Evolutionary conservation across 2,888 invertebrate species (phyloP).

Genomic region (Iselma pallidipennis): DNA sequence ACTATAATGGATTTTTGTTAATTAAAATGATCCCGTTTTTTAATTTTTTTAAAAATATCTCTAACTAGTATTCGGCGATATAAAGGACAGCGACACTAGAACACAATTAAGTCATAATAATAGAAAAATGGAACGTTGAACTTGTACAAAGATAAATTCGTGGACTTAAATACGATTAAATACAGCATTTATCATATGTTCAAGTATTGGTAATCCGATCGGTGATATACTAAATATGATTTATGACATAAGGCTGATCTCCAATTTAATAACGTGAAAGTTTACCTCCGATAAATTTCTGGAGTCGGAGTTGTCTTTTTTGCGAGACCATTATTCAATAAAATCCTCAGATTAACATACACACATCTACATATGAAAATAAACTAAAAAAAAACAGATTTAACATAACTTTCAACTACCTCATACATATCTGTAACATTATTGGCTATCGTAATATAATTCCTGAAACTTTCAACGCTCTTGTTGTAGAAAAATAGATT

Average conservation of each 20-base stretch:
- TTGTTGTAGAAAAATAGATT: neutral
- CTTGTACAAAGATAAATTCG: slow-evolving; percentile 22
- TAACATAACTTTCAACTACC: neutral
- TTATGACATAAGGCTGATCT: slow-evolving; percentile 26
- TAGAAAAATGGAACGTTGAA: slow-evolving; percentile 23
- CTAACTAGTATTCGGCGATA: too few relatives aligned
- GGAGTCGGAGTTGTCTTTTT: slow-evolving; percentile 17
- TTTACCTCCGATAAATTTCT: slow-evolving; percentile 26
- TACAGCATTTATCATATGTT: slow-evolving; percentile 33
- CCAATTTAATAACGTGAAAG: slow-evolving; percentile 29
- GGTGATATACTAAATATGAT: slow-evolving; percentile 39
- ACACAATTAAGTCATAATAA: slow-evolving; percentile 18
- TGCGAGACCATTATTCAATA: slow-evolving; percentile 20
- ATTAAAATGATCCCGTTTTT: neutral
- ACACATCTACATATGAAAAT: neutral
- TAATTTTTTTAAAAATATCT: too few relatives aligned
- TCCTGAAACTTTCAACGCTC: neutral
- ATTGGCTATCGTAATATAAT: neutral
- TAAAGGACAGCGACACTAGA: too few relatives aligned
- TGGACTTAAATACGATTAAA: slow-evolving; percentile 28
- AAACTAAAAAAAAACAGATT: neutral
- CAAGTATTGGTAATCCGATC: slow-evolving; percentile 31
- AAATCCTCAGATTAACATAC: slow-evolving; percentile 23
- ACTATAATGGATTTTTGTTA: neutral
- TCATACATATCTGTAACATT: slow-evolving; percentile 1